These are phyloP conservation scores for Electrona antarctica DNA, from an alignment of 2,113 vertebrate species.

Conservation along the genomic window DNA sequence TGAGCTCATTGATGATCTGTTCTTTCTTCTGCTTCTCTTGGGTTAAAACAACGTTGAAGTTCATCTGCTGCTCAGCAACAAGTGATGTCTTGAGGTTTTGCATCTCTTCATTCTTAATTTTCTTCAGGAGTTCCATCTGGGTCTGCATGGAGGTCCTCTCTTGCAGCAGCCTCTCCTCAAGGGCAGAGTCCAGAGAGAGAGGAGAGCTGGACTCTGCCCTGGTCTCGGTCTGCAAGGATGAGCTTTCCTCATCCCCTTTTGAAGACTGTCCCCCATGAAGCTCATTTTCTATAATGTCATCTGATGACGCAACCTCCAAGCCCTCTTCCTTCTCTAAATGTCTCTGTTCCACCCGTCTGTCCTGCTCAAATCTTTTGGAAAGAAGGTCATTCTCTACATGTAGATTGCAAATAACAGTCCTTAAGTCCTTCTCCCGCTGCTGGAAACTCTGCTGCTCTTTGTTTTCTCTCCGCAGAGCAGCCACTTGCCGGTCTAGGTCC, in stretches of 20 bases:
- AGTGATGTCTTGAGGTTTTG: slow-evolving; percentile 93
- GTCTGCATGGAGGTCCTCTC: slow-evolving; percentile 87
- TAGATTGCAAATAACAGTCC: slow-evolving; percentile 82
- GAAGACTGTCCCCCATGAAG: slow-evolving; percentile 72
- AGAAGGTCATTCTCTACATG: slow-evolving; percentile 86
- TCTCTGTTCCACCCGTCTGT: slow-evolving; percentile 76
- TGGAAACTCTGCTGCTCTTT: slow-evolving; percentile 74
- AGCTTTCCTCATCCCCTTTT: slow-evolving; percentile 62
- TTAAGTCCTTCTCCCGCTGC: slow-evolving; percentile 82
- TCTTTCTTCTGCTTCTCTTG: slow-evolving; percentile 97
- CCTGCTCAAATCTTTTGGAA: slow-evolving; percentile 78
- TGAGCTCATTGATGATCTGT: slow-evolving; percentile 92
- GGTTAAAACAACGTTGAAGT: slow-evolving; percentile 96
- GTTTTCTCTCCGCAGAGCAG: slow-evolving; percentile 77
- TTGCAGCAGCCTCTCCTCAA: slow-evolving; percentile 89
- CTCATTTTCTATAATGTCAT: slow-evolving; percentile 83
- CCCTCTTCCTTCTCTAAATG: slow-evolving; percentile 81
- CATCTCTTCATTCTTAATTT: slow-evolving; percentile 93
- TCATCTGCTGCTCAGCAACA: slow-evolving; percentile 97
- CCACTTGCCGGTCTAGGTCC: slow-evolving; percentile 78
- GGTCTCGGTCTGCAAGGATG: slow-evolving; percentile 61
- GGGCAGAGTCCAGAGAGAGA: slow-evolving; percentile 82
- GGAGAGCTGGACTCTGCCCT: slow-evolving; percentile 66
- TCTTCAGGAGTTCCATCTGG: slow-evolving; percentile 91
- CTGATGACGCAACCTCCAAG: slow-evolving; percentile 67